Percentiles rank a stretch among this genome's conserved stretches.
These are phyloP conservation scores for Trialeurodes vaporariorum DNA, from an alignment of 1,140 invertebrate species.

Conservation along the genomic window DNA sequence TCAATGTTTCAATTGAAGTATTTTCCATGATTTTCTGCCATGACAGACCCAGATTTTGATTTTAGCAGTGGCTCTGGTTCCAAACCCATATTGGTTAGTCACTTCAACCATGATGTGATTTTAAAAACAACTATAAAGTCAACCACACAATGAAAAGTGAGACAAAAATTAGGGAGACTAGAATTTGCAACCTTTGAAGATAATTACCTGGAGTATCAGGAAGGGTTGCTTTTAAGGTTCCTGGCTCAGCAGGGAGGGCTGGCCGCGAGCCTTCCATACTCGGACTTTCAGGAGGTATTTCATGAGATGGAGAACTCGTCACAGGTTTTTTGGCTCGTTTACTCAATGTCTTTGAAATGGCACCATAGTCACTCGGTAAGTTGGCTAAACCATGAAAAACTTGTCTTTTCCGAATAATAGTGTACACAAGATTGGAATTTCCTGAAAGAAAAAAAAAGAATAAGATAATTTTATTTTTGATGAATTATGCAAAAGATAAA, in stretches of 20 bases:
- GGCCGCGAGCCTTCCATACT: constrained; percentile 75
- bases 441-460: constrained; percentile 38
- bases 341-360: constrained; percentile 74
- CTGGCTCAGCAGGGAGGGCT: constrained; percentile 78
- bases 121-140: no score
- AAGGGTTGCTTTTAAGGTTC: constrained; percentile 78
- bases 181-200: no score
- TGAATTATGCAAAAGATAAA: not conserved
- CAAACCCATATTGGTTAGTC: no score
- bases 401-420: constrained; percentile 93
- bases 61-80: no score
- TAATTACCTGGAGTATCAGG: constrained; percentile 73
- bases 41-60: no score
- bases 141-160: no score
- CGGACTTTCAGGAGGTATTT: constrained; percentile 35
- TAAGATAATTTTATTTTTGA: constrained; percentile 3
- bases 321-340: constrained; percentile 45
- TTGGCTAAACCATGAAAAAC: constrained; percentile 96
- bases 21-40: no score
- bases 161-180: no score
- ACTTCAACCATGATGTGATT: no score
- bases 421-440: constrained; percentile 97
- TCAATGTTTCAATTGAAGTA: no score
- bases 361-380: constrained; percentile 80
- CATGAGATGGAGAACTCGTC: constrained; percentile 33